Percentiles rank a stretch among this genome's conserved stretches.
phyloP scores from a whole-genome alignment of 2,113 vertebrate species.

The Corvus hawaiiensis region DNA sequence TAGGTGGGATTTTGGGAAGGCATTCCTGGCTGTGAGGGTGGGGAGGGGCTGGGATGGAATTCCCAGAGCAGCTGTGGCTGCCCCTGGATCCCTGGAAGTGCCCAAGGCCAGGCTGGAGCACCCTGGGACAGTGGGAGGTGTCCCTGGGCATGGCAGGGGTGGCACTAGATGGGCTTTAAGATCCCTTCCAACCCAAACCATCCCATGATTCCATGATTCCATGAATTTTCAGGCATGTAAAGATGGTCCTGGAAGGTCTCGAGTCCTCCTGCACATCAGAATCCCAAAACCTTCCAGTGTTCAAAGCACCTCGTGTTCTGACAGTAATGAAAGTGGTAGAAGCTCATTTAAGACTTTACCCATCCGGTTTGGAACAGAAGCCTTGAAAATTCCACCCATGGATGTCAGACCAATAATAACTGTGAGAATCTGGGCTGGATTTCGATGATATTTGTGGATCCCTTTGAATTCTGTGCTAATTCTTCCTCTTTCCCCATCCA shows the following conservation, averaged over 20 bases:
- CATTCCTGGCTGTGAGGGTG: neutral
- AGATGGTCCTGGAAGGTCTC: neutral
- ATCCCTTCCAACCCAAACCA: neutral
- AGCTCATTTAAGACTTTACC: neutral
- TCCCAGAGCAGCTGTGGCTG: neutral
- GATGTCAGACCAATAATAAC: neutral
- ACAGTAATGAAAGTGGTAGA: neutral
- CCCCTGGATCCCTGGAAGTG: neutral
- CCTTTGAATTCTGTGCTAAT: neutral
- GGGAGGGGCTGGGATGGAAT: neutral
- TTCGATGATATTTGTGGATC: rapidly evolving
- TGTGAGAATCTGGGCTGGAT: rapidly evolving
- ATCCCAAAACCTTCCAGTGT: neutral
- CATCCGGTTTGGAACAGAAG: neutral
- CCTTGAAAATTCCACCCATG: neutral
- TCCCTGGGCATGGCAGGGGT: neutral
- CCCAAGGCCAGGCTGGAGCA: rapidly evolving
- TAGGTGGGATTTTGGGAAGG: neutral
- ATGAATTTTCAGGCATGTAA: neutral
- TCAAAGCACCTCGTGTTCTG: neutral
- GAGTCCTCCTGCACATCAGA: neutral
- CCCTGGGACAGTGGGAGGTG: neutral
- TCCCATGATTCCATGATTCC: rapidly evolving
- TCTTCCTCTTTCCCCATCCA: neutral
- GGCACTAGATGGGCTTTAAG: neutral